Conservation (phyloP, 2,797 vertebrate species). For the Liasis olivaceus region DNA sequence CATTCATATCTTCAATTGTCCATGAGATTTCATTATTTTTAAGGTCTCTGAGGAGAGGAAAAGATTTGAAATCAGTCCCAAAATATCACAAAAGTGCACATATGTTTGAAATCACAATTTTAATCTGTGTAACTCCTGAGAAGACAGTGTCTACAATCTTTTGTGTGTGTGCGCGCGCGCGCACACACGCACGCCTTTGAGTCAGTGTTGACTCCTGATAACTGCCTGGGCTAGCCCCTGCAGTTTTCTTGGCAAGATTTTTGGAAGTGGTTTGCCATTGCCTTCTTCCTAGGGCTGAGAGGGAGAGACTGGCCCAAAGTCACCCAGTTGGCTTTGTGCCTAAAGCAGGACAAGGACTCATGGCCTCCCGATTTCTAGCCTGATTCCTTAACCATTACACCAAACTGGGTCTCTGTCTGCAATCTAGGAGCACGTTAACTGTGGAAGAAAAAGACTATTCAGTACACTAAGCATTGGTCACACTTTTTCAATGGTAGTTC, state of each 20-base stretch:
- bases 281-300: background rate
- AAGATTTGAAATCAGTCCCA: background rate
- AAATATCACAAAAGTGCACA: background rate
- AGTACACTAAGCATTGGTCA: background rate
- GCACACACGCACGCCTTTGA: background rate
- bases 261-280: background rate
- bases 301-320: background rate
- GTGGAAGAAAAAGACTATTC: background rate
- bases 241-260: background rate
- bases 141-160: background rate
- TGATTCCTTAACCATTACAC: background rate
- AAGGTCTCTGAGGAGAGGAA: constrained; percentile 79
- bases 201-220: background rate
- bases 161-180: background rate
- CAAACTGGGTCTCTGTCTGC: background rate
- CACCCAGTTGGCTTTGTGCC: background rate
- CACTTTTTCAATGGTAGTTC: background rate
- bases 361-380: background rate
- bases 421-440: background rate
- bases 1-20: constrained; percentile 98
- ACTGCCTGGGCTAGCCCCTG: background rate
- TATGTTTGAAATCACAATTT: background rate
- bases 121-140: background rate
- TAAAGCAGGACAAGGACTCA: background rate
- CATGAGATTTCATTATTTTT: constrained; percentile 98